phyloP scores from a whole-genome alignment of 2,797 vertebrate genomes.

The Glyptemys insculpta region DNA sequence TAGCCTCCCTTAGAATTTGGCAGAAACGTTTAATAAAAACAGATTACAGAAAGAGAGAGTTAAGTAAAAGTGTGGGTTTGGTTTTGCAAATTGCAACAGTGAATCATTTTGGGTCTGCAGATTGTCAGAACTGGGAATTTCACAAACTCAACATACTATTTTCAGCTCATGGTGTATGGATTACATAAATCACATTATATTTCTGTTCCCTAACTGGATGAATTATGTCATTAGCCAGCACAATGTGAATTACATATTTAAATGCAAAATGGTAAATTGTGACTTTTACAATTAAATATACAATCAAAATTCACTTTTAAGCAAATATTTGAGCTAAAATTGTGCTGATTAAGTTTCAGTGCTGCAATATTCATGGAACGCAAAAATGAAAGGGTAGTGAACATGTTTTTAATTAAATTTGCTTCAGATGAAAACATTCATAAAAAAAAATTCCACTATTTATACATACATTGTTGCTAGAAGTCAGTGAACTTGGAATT shows the following conservation, averaged over 20 bases:
- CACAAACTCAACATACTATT: not conserved
- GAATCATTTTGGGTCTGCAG: not conserved
- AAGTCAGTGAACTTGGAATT: not conserved
- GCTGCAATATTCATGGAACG: not conserved
- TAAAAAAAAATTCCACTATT: not conserved
- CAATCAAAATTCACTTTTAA: not conserved
- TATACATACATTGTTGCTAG: fast-evolving
- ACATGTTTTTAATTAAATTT: not conserved
- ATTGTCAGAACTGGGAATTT: not conserved
- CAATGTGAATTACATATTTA: not conserved
- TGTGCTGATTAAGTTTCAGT: not conserved
- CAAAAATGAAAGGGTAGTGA: not conserved
- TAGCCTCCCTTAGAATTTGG: not conserved
- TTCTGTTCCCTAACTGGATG: not conserved
- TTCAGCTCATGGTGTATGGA: not conserved
- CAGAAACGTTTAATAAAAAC: not conserved
- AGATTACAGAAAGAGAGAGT: not conserved
- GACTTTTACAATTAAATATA: not conserved
- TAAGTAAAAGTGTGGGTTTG: not conserved
- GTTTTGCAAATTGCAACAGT: slow-evolving; percentile 13
- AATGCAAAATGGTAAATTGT: not conserved
- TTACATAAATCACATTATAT: not conserved
- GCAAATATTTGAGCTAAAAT: not conserved
- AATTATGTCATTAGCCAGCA: not conserved
- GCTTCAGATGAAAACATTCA: not conserved